These are phyloP conservation scores for Ondatra zibethicus DNA, from an alignment of 2,113 vertebrate species.

Conservation along the genomic window DNA sequence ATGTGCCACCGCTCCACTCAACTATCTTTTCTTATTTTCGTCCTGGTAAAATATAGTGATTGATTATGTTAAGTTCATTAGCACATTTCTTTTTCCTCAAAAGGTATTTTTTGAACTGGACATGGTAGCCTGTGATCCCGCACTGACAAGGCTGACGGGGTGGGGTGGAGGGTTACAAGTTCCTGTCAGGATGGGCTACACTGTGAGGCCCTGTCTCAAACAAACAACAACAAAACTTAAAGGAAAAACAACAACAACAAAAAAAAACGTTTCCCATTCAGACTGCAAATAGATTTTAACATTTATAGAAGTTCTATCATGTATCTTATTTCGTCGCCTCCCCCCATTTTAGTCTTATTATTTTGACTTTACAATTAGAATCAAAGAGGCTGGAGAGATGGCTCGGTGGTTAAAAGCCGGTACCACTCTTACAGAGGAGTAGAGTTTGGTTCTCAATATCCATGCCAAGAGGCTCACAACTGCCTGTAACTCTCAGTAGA, in stretches of 20 bases:
- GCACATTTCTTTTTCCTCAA: not conserved
- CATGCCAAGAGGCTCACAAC: not conserved
- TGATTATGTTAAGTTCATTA: conserved; percentile 26
- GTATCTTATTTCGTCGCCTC: not conserved
- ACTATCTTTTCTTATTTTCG: not conserved
- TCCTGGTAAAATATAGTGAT: not conserved
- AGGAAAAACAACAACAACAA: not conserved
- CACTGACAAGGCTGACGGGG: not conserved
- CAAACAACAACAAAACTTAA: not conserved
- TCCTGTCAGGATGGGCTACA: not conserved
- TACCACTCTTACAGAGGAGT: not conserved
- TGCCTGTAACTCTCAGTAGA: not conserved
- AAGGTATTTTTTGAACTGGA: not conserved
- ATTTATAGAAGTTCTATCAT: not conserved
- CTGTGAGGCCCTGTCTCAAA: not conserved
- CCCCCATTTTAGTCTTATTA: not conserved
- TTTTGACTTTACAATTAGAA: conserved; percentile 10
- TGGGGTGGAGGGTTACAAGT: not conserved
- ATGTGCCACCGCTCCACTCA: not conserved
- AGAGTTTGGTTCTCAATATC: not conserved
- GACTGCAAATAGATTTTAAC: conserved; percentile 8
- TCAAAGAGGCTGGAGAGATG: not conserved
- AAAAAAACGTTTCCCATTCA: not conserved
- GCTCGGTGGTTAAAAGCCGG: not conserved
- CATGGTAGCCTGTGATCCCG: not conserved